Evolutionary conservation across 1,140 invertebrate species (phyloP).

Genomic region (Chelonus insularis): DNA sequence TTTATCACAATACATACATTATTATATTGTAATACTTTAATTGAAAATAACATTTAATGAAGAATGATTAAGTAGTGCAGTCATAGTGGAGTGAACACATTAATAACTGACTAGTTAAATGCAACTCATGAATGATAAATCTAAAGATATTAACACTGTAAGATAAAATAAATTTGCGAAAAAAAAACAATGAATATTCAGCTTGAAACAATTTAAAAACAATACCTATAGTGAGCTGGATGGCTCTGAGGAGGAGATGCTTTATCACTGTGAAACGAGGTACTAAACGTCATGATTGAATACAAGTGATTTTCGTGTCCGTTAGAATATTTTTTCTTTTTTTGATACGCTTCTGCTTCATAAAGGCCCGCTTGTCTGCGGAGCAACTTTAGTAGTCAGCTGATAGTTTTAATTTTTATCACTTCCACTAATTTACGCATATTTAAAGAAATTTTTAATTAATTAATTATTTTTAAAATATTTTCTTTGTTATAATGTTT

Average conservation of each 20-base stretch:
- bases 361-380: constrained; percentile 31
- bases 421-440: constrained; percentile 41
- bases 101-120: not conserved
- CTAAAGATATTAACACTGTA: not conserved
- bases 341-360: constrained; percentile 17
- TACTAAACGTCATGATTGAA: constrained; percentile 50
- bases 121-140: not conserved
- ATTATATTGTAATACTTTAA: too few relatives aligned
- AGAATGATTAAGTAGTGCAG: too few relatives aligned
- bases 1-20: too few relatives aligned
- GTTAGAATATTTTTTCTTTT: constrained; percentile 20
- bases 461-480: too few relatives aligned
- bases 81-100: not conserved
- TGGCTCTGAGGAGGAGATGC: constrained; percentile 39
- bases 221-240: constrained; percentile 37
- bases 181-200: not conserved
- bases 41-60: too few relatives aligned
- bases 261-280: constrained; percentile 46
- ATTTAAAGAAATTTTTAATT: constrained; percentile 35
- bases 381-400: constrained; percentile 49
- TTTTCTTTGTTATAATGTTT: too few relatives aligned
- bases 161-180: not conserved
- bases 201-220: constrained; percentile 18
- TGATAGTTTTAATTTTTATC: constrained; percentile 44
- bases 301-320: constrained; percentile 25